A percentile compares a stretch with the other conserved stretches of the same genome.
Conservation (phyloP, 2,113 vertebrate genomes). For the Shinisaurus crocodilurus region DNA sequence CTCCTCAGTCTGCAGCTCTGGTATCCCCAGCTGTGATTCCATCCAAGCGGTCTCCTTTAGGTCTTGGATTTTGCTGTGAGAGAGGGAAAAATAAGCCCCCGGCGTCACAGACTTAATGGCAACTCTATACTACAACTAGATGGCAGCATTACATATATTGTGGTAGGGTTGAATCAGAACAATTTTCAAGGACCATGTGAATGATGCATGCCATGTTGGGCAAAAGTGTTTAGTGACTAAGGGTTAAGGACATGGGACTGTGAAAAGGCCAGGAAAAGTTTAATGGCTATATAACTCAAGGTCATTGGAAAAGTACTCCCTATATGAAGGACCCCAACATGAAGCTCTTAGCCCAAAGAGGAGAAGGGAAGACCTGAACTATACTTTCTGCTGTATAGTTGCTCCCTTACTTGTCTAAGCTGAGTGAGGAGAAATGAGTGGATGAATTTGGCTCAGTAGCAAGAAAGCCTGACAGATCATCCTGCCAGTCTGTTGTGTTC, state of each 20-base stretch:
- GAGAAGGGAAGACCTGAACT: background rate
- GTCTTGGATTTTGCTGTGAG: background rate
- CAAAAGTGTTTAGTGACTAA: background rate
- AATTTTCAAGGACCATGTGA: background rate
- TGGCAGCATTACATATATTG: background rate
- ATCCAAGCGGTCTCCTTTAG: background rate
- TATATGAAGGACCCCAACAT: background rate
- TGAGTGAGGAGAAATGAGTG: background rate
- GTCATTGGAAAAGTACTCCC: background rate
- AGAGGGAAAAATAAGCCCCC: background rate
- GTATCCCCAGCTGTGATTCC: background rate
- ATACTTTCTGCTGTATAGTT: background rate
- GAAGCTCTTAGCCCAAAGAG: background rate
- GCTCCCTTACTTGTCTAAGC: background rate
- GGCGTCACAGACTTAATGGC: background rate
- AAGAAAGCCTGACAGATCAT: slow-evolving; percentile 1
- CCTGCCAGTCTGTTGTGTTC: background rate
- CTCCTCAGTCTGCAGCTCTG: background rate
- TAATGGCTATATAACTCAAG: background rate
- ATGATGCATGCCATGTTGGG: too few relatives aligned
- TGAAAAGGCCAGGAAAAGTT: background rate
- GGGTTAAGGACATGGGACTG: background rate
- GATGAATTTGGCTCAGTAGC: background rate
- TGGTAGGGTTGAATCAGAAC: background rate
- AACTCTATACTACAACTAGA: background rate